Percentiles rank a stretch among this genome's conserved stretches.
Evolutionary conservation across 1,140 invertebrate genomes (phyloP).

Genomic region (Papilio xuthus): DNA sequence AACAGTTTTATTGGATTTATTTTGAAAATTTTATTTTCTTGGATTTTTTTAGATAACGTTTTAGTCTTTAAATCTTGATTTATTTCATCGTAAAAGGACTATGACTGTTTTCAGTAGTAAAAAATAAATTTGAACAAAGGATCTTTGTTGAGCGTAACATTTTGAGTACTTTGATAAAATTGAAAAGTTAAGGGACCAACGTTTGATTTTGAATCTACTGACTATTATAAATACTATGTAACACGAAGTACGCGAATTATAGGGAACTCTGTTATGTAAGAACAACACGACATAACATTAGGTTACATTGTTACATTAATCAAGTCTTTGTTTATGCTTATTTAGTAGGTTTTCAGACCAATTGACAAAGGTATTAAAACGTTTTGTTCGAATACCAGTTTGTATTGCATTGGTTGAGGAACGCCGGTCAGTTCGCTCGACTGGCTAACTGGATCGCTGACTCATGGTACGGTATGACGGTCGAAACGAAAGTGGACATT

Average conservation of each 20-base stretch:
- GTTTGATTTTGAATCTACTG: too few relatives aligned
- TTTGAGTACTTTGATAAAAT: too few relatives aligned
- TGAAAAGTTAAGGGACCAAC: too few relatives aligned
- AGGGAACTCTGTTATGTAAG: neutral
- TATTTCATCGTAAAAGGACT: neutral
- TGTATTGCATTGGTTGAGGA: neutral
- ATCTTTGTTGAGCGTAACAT: too few relatives aligned
- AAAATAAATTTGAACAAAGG: too few relatives aligned
- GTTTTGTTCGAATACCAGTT: neutral
- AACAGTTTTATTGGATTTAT: conserved; percentile 24
- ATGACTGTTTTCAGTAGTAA: too few relatives aligned
- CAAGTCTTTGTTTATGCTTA: neutral
- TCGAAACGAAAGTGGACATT: conserved; percentile 4
- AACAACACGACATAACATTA: neutral
- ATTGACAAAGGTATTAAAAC: neutral
- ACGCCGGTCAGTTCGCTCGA: neutral
- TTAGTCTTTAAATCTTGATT: neutral
- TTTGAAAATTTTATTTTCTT: neutral
- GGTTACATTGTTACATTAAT: neutral
- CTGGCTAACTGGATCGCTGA: conserved; percentile 14
- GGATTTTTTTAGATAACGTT: neutral
- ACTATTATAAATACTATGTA: too few relatives aligned
- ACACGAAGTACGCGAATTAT: too few relatives aligned
- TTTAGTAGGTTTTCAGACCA: neutral
- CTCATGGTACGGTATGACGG: neutral